Base-by-base conservation (phyloP, 1,140 invertebrate species). In the Drosophila trapezifrons region DNA sequence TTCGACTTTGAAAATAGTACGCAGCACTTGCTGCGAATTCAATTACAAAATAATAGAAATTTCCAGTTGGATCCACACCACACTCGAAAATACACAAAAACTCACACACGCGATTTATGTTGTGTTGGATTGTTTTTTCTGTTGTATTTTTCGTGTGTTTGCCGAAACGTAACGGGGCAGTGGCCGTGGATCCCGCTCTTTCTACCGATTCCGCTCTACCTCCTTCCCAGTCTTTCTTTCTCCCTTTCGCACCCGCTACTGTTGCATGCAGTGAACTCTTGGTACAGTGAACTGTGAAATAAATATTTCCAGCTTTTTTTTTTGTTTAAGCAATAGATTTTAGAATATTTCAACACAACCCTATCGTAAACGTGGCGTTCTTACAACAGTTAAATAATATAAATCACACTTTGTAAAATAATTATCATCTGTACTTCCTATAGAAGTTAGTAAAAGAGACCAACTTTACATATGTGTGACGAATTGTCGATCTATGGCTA, bases 161-260 rank as follows among this genome's bases (percentile, higher is more conserved):
- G 83, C 83, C 84, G 83, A 87, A 87, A 87, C 83, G 83, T 87
- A 87, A 87, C 83, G 83, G 83, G 83, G 84, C 83, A 87, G 83
- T 86, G 83, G 83, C 83, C 76, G 83, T 83, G 79, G 83, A 77
- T 82, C 60, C 76, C 78, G 65, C 55, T 72, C 66, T 71, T 71
- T 58, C 65, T 42, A 56, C 71, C 49, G 37, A 73, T 62, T 57
- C 54, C 62, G 60, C 49, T 37, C 51, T 47, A 27, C 13, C 60
- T 17, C n/a, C 20, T 27, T 13, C 12, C 18, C 17, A 20, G 7
- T 29, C 49, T 52, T 51, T 52, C n/a, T 17, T n/a, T 57, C 49
- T 70, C 29, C 27, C 47, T 45, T 25, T 63, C 25, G 74, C 54
- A 62, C 69, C 59, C 59, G 47, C 47, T 70, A 49, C 63, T 75